Evolutionary conservation across 1,140 invertebrate species (phyloP).

Genomic region (Hycleus cichorii): DNA sequence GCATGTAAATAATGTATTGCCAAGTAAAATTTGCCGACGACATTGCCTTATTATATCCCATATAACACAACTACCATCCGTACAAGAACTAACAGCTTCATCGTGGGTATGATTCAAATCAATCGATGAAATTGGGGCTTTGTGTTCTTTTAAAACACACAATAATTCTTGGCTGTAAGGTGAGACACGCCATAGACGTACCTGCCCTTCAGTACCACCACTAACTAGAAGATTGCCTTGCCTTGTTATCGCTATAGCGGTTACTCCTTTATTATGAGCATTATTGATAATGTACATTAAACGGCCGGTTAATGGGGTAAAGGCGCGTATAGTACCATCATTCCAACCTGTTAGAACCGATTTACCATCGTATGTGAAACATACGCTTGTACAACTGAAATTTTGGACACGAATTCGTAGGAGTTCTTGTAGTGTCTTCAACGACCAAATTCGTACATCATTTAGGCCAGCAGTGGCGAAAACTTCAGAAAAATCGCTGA

Average conservation of each 20-base stretch:
- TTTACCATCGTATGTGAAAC: conserved; percentile 71
- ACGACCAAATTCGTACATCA: conserved; percentile 78
- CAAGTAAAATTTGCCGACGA: conserved; percentile 74
- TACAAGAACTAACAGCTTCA: conserved; percentile 77
- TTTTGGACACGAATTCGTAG: conserved; percentile 77
- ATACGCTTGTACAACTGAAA: conserved; percentile 71
- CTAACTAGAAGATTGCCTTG: conserved; percentile 68
- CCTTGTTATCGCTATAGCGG: conserved; percentile 65
- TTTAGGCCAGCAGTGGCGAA: conserved; percentile 80
- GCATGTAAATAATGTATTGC: conserved; percentile 82
- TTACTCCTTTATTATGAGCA: conserved; percentile 81
- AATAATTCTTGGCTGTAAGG: conserved; percentile 55
- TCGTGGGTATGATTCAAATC: conserved; percentile 66
- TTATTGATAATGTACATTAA: conserved; percentile 74
- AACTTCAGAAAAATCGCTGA: conserved; percentile 66
- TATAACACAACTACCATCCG: conserved; percentile 85
- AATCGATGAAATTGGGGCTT: conserved; percentile 75
- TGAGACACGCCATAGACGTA: conserved; percentile 67
- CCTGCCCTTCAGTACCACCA: conserved; percentile 82
- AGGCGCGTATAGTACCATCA: conserved; percentile 77
- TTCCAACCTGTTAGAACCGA: conserved; percentile 74
- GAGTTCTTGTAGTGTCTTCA: conserved; percentile 66
- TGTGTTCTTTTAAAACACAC: conserved; percentile 80
- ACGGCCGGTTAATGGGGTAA: conserved; percentile 72
- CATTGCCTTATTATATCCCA: conserved; percentile 71